Conservation (phyloP, 2,888 invertebrate genomes). For the Cheilosia vernalis region DNA sequence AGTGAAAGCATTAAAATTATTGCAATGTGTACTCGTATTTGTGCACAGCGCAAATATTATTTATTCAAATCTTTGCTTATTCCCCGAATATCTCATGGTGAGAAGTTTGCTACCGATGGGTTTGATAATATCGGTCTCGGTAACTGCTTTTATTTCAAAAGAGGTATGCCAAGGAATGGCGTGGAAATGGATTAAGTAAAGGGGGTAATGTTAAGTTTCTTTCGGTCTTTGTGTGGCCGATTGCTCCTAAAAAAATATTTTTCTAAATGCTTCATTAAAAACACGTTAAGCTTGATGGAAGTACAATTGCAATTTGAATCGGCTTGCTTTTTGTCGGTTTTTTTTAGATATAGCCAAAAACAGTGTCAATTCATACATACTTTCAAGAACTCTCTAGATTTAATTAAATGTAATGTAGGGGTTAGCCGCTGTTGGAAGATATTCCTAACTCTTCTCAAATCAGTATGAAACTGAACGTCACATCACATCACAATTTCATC, state of each 20-base stretch:
- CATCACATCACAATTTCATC: too few relatives aligned
- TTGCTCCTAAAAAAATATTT: background rate
- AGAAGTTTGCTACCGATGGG: background rate
- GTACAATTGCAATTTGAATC: too few relatives aligned
- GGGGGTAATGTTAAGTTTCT: conserved; percentile 10
- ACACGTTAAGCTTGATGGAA: too few relatives aligned
- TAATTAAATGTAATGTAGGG: too few relatives aligned
- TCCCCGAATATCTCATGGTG: conserved; percentile 17
- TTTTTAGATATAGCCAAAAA: too few relatives aligned
- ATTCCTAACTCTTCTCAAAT: too few relatives aligned
- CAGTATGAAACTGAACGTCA: too few relatives aligned
- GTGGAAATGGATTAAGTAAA: conserved; percentile 42
- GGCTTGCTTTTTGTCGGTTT: too few relatives aligned
- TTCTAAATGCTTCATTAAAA: too few relatives aligned
- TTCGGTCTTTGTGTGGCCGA: background rate
- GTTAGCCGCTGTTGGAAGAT: too few relatives aligned
- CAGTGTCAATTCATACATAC: too few relatives aligned
- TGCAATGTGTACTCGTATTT: conserved; percentile 12
- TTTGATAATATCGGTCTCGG: conserved; percentile 3
- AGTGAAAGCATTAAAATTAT: conserved; percentile 39
- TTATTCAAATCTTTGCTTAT: conserved; percentile 20
- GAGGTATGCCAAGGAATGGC: conserved; percentile 1
- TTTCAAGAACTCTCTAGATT: too few relatives aligned
- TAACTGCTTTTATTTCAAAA: conserved; percentile 15
- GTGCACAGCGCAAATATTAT: conserved; percentile 28